Evolutionary conservation across 2,113 vertebrate genomes (phyloP).

Genomic region (Dipodomys ordii): DNA sequence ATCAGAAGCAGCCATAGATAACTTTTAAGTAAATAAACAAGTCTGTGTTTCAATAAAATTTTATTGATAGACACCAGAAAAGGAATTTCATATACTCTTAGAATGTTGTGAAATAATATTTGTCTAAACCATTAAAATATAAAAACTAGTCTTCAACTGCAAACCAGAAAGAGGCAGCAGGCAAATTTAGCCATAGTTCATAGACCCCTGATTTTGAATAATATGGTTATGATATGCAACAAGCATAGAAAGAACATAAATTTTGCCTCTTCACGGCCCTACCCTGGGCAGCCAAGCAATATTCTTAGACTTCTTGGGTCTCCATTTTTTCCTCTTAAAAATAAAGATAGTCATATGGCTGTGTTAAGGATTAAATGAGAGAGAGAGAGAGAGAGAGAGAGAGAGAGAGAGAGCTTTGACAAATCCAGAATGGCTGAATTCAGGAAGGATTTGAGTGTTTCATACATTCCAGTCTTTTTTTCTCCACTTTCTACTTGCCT

Average conservation of each 20-base stretch:
- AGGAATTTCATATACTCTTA: neutral
- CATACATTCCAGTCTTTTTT: neutral
- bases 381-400: too few relatives aligned
- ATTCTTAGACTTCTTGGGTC: neutral
- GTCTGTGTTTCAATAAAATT: neutral
- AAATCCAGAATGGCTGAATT: constrained; percentile 10
- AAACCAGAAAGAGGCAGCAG: neutral
- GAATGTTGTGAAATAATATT: neutral
- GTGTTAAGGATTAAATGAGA: neutral
- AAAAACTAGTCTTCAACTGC: neutral
- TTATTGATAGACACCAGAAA: neutral
- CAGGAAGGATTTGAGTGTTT: neutral
- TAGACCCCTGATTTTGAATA: constrained; percentile 1
- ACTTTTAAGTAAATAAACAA: neutral
- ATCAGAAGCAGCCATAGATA: neutral
- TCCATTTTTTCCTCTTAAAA: neutral
- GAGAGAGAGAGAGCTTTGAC: neutral
- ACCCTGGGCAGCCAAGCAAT: neutral
- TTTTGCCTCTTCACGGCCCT: neutral
- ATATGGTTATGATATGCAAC: neutral
- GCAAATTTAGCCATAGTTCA: neutral
- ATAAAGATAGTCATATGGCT: neutral
- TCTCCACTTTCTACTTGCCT: neutral
- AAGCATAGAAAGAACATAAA: neutral
- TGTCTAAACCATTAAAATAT: neutral